Evolutionary conservation across 2,797 vertebrate genomes (phyloP).

Genomic region (Galago senegalensis): DNA sequence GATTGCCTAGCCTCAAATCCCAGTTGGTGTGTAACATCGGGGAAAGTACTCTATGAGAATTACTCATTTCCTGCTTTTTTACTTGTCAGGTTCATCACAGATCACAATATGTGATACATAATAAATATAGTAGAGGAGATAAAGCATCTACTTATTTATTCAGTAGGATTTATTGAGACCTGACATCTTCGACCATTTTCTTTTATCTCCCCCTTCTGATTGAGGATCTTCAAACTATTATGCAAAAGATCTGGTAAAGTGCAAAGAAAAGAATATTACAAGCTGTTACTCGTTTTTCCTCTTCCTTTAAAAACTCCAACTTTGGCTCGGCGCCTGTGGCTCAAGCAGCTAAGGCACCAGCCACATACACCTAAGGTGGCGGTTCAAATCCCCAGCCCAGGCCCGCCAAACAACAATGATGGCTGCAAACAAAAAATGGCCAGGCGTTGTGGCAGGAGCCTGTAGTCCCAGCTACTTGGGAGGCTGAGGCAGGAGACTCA

Average conservation of each 20-base stretch:
- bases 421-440: too few species aligned
- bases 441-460: too few species aligned
- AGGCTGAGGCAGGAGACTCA: too few species aligned
- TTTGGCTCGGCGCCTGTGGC: neutral
- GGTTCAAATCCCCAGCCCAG: too few species aligned
- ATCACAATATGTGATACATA: neutral
- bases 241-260: constrained; percentile 29
- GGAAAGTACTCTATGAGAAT: neutral
- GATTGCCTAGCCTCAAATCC: neutral
- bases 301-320: constrained; percentile 7
- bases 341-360: too few species aligned
- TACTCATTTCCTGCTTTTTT: neutral
- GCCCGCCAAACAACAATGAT: too few species aligned
- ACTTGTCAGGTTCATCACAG: neutral
- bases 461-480: too few species aligned
- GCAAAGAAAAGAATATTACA: neutral
- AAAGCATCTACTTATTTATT: neutral
- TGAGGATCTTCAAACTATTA: neutral
- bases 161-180: neutral
- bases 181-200: neutral
- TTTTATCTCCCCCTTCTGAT: constrained; percentile 9
- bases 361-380: too few species aligned
- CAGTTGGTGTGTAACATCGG: neutral
- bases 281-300: neutral
- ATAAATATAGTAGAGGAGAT: neutral